Conservation (phyloP, 2,888 invertebrate genomes). For the Caenorhabditis sinica region DNA sequence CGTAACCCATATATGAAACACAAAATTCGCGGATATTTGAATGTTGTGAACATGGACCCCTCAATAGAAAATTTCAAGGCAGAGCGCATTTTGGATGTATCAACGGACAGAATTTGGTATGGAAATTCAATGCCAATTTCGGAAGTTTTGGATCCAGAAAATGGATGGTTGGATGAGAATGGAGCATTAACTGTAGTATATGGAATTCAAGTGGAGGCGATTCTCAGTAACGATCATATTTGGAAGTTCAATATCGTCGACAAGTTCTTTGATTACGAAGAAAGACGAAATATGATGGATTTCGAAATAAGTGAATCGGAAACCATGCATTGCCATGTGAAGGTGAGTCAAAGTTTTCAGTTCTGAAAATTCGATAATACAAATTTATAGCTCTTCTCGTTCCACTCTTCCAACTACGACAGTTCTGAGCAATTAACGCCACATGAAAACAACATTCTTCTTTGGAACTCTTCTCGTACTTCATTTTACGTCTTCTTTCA, state of each 20-base stretch:
- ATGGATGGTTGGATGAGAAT: constrained; percentile 2
- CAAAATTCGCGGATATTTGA: too few species aligned
- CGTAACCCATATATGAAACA: too few species aligned
- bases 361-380: not conserved
- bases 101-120: too few species aligned
- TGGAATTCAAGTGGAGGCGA: not conserved
- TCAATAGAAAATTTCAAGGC: too few species aligned
- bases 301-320: not conserved
- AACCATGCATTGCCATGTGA: not conserved
- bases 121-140: not conserved
- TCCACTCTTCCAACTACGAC: not conserved
- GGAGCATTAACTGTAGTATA: not conserved
- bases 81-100: too few species aligned
- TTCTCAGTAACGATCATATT: too few species aligned
- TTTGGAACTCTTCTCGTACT: not conserved
- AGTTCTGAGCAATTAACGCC: too few species aligned
- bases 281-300: not conserved
- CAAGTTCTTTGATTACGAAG: not conserved
- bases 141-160: not conserved
- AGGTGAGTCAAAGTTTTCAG: not conserved
- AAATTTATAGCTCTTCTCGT: not conserved
- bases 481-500: not conserved
- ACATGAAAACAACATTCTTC: too few species aligned
- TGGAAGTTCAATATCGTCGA: not conserved
- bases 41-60: too few species aligned